These are phyloP conservation scores for Seira ritae DNA, from an alignment of 2,888 invertebrate species.

Conservation along the genomic window DNA sequence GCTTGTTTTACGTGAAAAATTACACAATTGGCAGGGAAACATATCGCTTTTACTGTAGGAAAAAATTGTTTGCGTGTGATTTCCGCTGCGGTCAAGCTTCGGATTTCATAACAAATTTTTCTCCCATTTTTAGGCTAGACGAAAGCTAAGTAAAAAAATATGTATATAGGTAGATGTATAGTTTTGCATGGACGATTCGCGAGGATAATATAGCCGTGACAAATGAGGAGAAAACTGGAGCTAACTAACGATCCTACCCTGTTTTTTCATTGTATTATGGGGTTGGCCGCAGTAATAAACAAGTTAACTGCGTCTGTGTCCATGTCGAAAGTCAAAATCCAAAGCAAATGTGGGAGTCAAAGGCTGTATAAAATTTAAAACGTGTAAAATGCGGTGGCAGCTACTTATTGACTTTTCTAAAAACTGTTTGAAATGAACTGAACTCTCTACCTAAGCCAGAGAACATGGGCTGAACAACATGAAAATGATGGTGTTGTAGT, in stretches of 20 bases:
- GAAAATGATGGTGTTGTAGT: neutral
- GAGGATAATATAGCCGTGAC: neutral
- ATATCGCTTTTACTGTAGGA: neutral
- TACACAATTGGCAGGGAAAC: too few relatives aligned
- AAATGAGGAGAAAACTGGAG: neutral
- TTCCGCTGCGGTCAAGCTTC: neutral
- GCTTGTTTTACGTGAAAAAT: too few relatives aligned
- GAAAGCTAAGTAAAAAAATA: neutral
- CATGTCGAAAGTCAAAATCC: neutral
- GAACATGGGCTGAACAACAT: neutral
- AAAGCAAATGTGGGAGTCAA: neutral
- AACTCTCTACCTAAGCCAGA: neutral
- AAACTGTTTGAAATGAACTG: too few relatives aligned
- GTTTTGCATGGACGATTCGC: too few relatives aligned
- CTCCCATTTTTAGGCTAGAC: too few relatives aligned
- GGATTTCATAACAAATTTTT: neutral
- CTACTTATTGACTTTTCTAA: neutral
- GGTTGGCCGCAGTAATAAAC: neutral
- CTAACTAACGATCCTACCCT: neutral
- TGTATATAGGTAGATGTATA: too few relatives aligned
- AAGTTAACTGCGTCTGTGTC: neutral
- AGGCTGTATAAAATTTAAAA: neutral
- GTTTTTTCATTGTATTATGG: neutral
- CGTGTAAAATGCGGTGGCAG: neutral
- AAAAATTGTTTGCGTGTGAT: neutral